Evolutionary conservation across 2,888 invertebrate species (phyloP).

Genomic region (Apodemia zela): DNA sequence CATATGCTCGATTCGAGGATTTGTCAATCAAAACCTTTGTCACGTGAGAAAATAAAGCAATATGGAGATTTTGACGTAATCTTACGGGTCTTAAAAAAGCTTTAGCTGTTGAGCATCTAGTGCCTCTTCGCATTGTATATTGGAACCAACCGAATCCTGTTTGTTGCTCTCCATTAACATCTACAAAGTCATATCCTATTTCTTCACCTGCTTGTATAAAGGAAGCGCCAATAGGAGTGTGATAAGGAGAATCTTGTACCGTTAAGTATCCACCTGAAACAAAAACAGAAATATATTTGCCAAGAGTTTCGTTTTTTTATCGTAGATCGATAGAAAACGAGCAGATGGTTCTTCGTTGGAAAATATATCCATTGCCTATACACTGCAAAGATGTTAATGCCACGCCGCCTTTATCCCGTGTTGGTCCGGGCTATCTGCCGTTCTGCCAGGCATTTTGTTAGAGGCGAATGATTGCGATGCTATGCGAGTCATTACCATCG

Average conservation of each 20-base stretch:
- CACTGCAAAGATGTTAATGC: too few species aligned
- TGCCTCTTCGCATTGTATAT: conserved; percentile 92
- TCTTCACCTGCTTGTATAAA: conserved; percentile 95
- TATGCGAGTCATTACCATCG: too few species aligned
- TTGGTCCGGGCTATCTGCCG: too few species aligned
- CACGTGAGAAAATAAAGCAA: conserved; percentile 89
- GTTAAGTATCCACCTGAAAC: conserved; percentile 88
- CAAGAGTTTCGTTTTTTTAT: background rate
- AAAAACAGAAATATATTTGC: conserved; percentile 36
- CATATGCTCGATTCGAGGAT: conserved; percentile 85
- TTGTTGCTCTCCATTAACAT: conserved; percentile 92
- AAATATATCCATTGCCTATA: too few species aligned
- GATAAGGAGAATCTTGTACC: conserved; percentile 88
- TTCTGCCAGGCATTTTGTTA: too few species aligned
- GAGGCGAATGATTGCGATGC: too few species aligned
- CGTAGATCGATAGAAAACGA: background rate
- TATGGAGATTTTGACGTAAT: conserved; percentile 88
- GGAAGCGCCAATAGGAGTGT: conserved; percentile 91
- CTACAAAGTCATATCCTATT: conserved; percentile 93
- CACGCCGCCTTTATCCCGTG: too few species aligned
- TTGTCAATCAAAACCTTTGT: conserved; percentile 88
- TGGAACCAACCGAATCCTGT: conserved; percentile 93
- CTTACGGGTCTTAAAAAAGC: conserved; percentile 91
- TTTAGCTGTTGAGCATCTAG: conserved; percentile 91
- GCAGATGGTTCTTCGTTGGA: too few species aligned